These are phyloP conservation scores for Tiliacea aurago DNA, from an alignment of 2,888 invertebrate species.

Conservation along the genomic window DNA sequence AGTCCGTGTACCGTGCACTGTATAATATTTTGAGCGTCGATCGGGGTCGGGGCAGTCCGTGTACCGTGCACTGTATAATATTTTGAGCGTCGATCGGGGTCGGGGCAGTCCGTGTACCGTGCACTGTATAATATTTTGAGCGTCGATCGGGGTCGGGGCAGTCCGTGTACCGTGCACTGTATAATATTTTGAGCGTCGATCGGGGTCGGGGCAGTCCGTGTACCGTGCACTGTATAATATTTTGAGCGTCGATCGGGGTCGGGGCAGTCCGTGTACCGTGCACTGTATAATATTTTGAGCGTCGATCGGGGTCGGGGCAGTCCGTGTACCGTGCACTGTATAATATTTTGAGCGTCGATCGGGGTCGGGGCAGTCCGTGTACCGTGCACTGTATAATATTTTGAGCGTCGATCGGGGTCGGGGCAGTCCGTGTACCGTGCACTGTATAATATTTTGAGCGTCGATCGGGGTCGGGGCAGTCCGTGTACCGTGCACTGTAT, in stretches of 20 bases:
- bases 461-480: too few relatives aligned
- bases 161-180: not conserved
- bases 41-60: not conserved
- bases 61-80: not conserved
- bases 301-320: too few relatives aligned
- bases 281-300: not conserved
- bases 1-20: not conserved
- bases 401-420: not conserved
- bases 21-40: not conserved
- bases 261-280: not conserved
- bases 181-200: not conserved
- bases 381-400: not conserved
- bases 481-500: not conserved
- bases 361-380: not conserved
- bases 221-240: not conserved
- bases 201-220: not conserved
- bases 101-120: not conserved
- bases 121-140: not conserved
- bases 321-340: not conserved
- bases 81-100: not conserved
- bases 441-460: not conserved
- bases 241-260: not conserved
- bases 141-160: too few relatives aligned
- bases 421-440: not conserved
- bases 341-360: not conserved